phyloP scores from a whole-genome alignment of 2,888 invertebrate species.

The Polyommatus icarus region DNA sequence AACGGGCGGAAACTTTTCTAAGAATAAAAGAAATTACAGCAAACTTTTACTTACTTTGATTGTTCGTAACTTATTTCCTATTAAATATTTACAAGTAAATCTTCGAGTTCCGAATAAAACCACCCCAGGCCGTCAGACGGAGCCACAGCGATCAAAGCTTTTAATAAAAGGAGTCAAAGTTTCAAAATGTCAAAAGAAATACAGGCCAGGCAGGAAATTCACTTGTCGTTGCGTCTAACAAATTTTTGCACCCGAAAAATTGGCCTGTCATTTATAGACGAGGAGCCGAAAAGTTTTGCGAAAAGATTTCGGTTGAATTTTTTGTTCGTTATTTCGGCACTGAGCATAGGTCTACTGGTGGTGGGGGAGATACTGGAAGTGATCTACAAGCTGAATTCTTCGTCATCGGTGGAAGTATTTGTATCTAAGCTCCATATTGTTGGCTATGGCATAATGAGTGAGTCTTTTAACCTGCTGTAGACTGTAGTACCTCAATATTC shows the following conservation, averaged over 20 bases:
- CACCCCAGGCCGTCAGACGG: neutral
- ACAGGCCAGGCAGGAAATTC: slow-evolving; percentile 49
- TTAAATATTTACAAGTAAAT: slow-evolving; percentile 23
- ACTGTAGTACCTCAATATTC: no score
- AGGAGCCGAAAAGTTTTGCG: slow-evolving; percentile 45
- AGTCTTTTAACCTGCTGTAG: slow-evolving; percentile 41
- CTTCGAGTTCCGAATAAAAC: slow-evolving; percentile 4
- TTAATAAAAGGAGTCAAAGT: slow-evolving; percentile 7
- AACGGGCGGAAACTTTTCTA: neutral
- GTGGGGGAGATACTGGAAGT: slow-evolving; percentile 55
- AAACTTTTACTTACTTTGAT: slow-evolving; percentile 25
- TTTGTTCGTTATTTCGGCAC: slow-evolving; percentile 42
- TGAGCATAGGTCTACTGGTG: slow-evolving; percentile 45
- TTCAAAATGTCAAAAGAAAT: slow-evolving; percentile 34
- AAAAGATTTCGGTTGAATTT: slow-evolving; percentile 44
- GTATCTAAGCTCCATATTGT: slow-evolving; percentile 60
- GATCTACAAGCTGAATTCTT: slow-evolving; percentile 48
- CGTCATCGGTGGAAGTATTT: slow-evolving; percentile 56
- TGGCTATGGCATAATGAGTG: slow-evolving; percentile 65
- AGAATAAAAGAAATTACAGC: slow-evolving; percentile 18
- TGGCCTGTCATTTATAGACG: slow-evolving; percentile 56
- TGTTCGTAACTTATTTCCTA: slow-evolving; percentile 17
- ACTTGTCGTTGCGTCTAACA: slow-evolving; percentile 51
- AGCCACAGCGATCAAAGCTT: slow-evolving; percentile 13
- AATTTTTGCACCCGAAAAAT: slow-evolving; percentile 55